Conservation (phyloP, 2,113 vertebrate genomes). For the Coptodon bakossiorum region DNA sequence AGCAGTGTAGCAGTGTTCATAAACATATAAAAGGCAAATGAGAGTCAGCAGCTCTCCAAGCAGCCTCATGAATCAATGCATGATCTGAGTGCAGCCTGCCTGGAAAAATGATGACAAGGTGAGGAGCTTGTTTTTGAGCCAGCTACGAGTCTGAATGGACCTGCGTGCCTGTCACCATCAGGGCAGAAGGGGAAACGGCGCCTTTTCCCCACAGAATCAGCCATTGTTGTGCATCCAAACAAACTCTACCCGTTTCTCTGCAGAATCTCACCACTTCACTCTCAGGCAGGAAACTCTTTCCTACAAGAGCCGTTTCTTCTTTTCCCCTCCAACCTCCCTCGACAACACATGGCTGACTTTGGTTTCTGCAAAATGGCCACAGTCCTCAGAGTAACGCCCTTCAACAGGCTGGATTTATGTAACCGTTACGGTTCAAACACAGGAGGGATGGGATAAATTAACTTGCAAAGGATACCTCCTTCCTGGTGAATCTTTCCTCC, state of each 20-base stretch:
- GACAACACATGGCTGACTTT: not conserved
- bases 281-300: not conserved
- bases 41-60: not conserved
- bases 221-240: not conserved
- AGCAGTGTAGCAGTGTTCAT: not conserved
- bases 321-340: not conserved
- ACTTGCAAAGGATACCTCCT: not conserved
- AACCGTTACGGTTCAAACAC: not conserved
- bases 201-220: not conserved
- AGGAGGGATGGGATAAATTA: not conserved
- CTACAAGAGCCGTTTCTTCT: not conserved
- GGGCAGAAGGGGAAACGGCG: not conserved
- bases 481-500: not conserved
- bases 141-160: not conserved
- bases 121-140: not conserved
- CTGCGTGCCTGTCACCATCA: not conserved
- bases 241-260: not conserved
- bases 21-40: not conserved
- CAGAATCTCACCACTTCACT: not conserved
- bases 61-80: slow-evolving; percentile 14
- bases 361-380: not conserved
- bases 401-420: not conserved
- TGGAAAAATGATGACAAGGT: not conserved
- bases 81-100: not conserved
- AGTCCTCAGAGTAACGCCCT: not conserved